Evolutionary conservation across 2,888 invertebrate species (phyloP).

Genomic region (Eucriotettix oculatus): DNA sequence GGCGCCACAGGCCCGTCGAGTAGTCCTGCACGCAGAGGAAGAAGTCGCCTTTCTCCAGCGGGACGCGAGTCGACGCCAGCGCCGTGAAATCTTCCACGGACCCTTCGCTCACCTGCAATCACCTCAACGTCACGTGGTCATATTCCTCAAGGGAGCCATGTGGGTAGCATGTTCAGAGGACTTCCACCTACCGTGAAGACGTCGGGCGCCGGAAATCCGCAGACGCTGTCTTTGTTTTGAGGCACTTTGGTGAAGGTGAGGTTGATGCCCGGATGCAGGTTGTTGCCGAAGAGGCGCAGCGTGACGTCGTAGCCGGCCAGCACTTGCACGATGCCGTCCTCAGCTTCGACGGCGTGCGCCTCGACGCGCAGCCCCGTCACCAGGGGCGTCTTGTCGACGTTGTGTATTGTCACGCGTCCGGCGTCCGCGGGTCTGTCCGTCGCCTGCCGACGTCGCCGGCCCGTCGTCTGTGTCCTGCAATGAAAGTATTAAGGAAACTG

Average conservation of each 20-base stretch:
- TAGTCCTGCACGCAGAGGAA: conserved; percentile 32
- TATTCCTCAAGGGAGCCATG: too few relatives aligned
- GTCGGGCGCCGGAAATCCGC: conserved; percentile 38
- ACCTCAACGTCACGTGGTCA: too few relatives aligned
- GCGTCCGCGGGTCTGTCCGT: neutral
- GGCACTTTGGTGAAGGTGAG: conserved; percentile 58
- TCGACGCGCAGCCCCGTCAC: conserved; percentile 19
- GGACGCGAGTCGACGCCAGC: neutral
- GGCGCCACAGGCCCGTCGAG: conserved; percentile 15
- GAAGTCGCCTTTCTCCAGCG: conserved; percentile 14
- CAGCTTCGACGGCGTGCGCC: conserved; percentile 17
- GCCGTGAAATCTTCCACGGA: neutral
- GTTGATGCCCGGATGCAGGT: conserved; percentile 33
- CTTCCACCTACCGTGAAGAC: conserved; percentile 30
- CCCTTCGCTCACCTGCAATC: neutral
- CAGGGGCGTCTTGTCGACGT: neutral
- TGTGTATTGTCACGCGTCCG: neutral
- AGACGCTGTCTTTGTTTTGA: conserved; percentile 37
- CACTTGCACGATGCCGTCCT: conserved; percentile 48
- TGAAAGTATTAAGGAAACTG: too few relatives aligned
- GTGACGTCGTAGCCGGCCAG: conserved; percentile 39
- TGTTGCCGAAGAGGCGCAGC: conserved; percentile 57
- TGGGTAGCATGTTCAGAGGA: neutral
- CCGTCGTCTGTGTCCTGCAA: neutral
- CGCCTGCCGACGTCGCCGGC: neutral